Conservation (phyloP, 2,797 vertebrate species). For the Gambusia yucatana region DNA sequence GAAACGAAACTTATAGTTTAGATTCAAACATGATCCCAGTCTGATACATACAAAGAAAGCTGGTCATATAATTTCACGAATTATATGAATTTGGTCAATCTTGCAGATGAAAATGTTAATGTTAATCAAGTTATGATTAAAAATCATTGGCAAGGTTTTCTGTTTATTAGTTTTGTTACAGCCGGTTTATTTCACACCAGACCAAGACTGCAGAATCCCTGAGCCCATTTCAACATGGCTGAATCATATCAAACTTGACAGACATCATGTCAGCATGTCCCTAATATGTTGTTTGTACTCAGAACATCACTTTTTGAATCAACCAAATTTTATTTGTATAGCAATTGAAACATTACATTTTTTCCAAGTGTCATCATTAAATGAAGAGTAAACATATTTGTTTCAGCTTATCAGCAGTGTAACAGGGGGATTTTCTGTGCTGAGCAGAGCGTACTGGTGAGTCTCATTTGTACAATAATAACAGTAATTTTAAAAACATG, state of each 20-base stretch:
- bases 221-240: not conserved
- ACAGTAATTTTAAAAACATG: not conserved
- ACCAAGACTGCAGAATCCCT: not conserved
- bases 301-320: not conserved
- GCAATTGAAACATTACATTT: no score
- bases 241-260: not conserved
- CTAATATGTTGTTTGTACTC: not conserved
- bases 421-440: not conserved
- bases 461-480: not conserved
- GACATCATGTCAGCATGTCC: not conserved
- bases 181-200: not conserved
- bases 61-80: not conserved
- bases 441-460: not conserved
- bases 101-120: slow-evolving; percentile 34
- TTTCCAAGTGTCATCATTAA: no score
- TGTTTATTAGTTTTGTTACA: no score
- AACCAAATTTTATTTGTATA: no score
- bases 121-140: not conserved
- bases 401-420: not conserved
- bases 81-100: slow-evolving; percentile 4
- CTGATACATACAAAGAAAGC: slow-evolving; percentile 3
- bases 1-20: not conserved
- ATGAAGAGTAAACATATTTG: not conserved
- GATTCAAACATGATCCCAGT: not conserved
- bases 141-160: not conserved